phyloP scores from a whole-genome alignment of 2,113 vertebrate genomes.

The Accipiter cooperii region DNA sequence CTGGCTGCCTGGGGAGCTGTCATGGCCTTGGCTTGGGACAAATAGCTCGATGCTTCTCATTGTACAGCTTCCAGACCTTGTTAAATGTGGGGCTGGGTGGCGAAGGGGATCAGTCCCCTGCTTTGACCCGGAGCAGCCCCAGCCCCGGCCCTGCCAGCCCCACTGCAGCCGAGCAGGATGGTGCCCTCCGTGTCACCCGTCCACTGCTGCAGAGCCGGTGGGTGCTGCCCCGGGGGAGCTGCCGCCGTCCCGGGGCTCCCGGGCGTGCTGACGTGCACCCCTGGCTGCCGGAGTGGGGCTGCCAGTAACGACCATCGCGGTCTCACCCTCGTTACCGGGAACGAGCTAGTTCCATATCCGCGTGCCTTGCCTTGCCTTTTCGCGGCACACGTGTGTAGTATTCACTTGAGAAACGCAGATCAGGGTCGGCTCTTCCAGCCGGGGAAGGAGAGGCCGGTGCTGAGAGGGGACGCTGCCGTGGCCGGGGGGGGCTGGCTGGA shows the following conservation, averaged over 20 bases:
- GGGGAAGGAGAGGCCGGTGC: neutral
- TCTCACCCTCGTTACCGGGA: fast-evolving
- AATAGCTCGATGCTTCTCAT: fast-evolving
- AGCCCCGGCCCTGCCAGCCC: neutral
- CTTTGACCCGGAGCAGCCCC: neutral
- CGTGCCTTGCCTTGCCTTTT: neutral
- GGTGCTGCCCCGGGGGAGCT: neutral
- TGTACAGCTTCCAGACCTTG: neutral
- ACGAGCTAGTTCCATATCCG: neutral
- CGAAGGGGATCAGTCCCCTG: neutral
- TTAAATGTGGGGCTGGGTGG: neutral
- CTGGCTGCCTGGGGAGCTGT: conserved; percentile 19
- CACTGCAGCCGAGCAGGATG: neutral
- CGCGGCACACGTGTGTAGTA: neutral
- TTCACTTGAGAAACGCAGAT: neutral
- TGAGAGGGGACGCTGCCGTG: neutral
- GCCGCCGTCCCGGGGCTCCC: neutral
- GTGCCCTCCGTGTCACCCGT: fast-evolving
- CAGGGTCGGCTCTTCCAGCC: neutral
- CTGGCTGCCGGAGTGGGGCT: neutral
- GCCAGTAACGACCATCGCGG: fast-evolving
- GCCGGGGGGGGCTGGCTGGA: neutral
- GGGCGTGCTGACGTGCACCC: fast-evolving
- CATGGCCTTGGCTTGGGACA: neutral
- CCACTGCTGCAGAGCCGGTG: neutral